Conservation (phyloP, 53 echinoderm and acorn worm genomes). For the Temnopleurus reevesii region DNA sequence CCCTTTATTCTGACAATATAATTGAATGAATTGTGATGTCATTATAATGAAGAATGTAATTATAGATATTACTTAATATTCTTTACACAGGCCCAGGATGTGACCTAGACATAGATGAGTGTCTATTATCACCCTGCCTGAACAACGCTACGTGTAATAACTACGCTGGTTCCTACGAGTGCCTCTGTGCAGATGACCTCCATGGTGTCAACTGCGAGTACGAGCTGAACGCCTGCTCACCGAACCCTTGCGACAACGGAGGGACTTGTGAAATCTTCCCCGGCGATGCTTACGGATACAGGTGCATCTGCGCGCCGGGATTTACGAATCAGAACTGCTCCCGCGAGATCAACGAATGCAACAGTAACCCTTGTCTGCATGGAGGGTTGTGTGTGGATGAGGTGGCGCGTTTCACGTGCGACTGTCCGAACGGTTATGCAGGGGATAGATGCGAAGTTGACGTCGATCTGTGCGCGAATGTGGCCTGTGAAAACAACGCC, state of each 20-base stretch:
- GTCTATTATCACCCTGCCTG: constrained; percentile 26
- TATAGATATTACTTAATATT: no score
- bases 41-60: no score
- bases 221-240: constrained; percentile 38
- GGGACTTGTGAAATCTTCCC: constrained; percentile 40
- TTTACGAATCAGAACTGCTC: constrained; percentile 2
- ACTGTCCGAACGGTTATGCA: constrained; percentile 34
- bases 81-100: constrained; percentile 45
- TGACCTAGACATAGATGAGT: constrained; percentile 64
- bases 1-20: no score
- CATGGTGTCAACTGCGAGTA: constrained; percentile 20
- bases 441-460: constrained; percentile 26
- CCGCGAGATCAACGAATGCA: constrained; percentile 27
- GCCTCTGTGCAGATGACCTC: neutral
- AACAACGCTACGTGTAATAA: constrained; percentile 43
- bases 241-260: constrained; percentile 21
- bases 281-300: constrained; percentile 33
- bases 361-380: constrained; percentile 20
- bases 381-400: constrained; percentile 20
- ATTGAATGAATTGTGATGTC: no score
- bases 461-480: constrained; percentile 29
- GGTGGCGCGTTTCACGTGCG: neutral
- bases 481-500: constrained; percentile 1
- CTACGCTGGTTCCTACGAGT: neutral
- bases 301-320: neutral